A percentile compares a stretch with the other conserved stretches of the same genome.
phyloP scores from a whole-genome alignment of 1,140 invertebrate species.

The Bombus sylvicola region DNA sequence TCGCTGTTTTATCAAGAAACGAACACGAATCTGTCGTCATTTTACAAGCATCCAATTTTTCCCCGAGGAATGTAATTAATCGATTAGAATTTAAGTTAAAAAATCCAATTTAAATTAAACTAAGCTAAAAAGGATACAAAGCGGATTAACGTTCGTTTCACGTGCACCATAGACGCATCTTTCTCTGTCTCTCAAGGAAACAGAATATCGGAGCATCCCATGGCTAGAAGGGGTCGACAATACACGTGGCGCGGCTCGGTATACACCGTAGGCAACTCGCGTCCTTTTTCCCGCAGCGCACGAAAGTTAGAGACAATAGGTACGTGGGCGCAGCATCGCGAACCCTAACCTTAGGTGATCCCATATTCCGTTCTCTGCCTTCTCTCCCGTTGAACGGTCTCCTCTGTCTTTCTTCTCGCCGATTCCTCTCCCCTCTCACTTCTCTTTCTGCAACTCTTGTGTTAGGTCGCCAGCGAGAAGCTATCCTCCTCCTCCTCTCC shows the following conservation, averaged over 20 bases:
- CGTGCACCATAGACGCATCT: conserved; percentile 8
- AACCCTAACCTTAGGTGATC: conserved; percentile 76
- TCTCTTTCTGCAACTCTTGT: conserved; percentile 24
- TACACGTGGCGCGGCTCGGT: conserved; percentile 41
- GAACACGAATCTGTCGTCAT: too few relatives aligned
- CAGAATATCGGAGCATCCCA: conserved; percentile 62
- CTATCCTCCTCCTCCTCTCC: conserved; percentile 49
- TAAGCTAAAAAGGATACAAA: too few relatives aligned
- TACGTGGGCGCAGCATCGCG: conserved; percentile 77
- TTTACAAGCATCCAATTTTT: not conserved
- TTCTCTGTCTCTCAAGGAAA: conserved; percentile 62
- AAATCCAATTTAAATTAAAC: not conserved
- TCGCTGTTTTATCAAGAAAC: too few relatives aligned
- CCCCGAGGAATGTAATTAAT: too few relatives aligned
- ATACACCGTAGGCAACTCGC: conserved; percentile 66
- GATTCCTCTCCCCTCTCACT: conserved; percentile 50
- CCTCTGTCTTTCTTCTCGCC: conserved; percentile 46
- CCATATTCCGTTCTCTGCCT: conserved; percentile 73
- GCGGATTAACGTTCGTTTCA: not conserved
- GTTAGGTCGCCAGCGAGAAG: conserved; percentile 40
- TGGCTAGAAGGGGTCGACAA: conserved; percentile 52
- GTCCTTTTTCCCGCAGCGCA: conserved; percentile 69
- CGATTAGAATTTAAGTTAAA: not conserved
- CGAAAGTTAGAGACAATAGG: conserved; percentile 75
- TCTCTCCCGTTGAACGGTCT: conserved; percentile 57